A percentile compares a stretch with the other conserved stretches of the same genome.
These are phyloP conservation scores for Dryomyza anilis DNA, from an alignment of 2,888 invertebrate species.

Conservation along the genomic window DNA sequence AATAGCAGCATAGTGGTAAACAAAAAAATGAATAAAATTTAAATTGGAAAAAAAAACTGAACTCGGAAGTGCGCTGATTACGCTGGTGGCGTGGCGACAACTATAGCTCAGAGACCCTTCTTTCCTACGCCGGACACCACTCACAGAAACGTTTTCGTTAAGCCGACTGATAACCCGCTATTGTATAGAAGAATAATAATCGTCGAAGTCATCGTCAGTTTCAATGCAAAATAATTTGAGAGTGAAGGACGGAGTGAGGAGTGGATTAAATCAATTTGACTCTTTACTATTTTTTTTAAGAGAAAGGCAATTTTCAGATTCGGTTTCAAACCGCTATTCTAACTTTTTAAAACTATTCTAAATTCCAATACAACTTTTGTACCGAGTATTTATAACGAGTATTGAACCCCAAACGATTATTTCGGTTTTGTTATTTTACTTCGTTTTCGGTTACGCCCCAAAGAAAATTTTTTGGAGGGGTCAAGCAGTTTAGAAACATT, in stretches of 20 bases:
- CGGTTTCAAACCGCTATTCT: too few relatives aligned
- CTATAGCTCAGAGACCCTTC: neutral
- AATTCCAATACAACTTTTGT: too few relatives aligned
- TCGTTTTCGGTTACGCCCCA: too few relatives aligned
- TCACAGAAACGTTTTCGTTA: neutral
- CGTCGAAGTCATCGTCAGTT: slow-evolving; percentile 35
- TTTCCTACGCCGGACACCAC: neutral
- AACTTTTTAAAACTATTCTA: too few relatives aligned
- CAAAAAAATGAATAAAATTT: slow-evolving; percentile 40
- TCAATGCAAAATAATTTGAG: neutral
- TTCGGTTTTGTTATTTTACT: too few relatives aligned
- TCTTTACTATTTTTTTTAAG: neutral
- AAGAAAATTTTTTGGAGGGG: too few relatives aligned
- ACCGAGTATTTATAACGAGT: too few relatives aligned
- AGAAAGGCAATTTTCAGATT: too few relatives aligned
- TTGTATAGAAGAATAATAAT: slow-evolving; percentile 52
- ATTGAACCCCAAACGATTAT: too few relatives aligned
- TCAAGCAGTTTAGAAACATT: too few relatives aligned
- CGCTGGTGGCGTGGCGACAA: slow-evolving; percentile 49
- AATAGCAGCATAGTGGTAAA: neutral
- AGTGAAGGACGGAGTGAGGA: neutral
- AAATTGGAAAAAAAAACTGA: slow-evolving; percentile 49
- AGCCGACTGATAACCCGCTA: slow-evolving; percentile 46
- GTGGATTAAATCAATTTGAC: neutral
- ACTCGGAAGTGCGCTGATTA: slow-evolving; percentile 55